Conservation (phyloP, 2,888 invertebrate species). For the Bombylius major region DNA sequence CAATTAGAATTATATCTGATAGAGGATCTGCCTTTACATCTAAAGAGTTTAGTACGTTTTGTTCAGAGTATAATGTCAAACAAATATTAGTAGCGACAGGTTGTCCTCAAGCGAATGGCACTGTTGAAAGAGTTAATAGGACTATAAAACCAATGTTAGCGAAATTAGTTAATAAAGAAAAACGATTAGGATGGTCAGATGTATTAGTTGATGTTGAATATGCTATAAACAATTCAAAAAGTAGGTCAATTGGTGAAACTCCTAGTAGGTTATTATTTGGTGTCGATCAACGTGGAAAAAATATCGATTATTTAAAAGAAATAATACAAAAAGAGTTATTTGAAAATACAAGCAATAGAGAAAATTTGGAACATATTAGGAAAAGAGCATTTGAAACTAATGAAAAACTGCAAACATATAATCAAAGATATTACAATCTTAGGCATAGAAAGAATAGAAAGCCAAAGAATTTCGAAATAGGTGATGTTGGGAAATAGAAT, state of each 20-base stretch:
- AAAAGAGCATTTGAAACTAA: background rate
- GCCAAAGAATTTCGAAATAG: background rate
- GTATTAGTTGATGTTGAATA: conserved; percentile 15
- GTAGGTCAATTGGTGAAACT: conserved; percentile 17
- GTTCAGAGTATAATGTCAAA: conserved; percentile 7
- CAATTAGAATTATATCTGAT: too few species aligned
- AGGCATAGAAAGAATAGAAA: background rate
- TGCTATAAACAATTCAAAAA: conserved; percentile 19
- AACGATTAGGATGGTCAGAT: conserved; percentile 1
- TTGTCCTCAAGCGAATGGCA: conserved; percentile 17
- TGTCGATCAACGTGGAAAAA: too few species aligned
- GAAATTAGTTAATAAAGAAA: conserved; percentile 1
- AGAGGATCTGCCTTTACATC: too few species aligned
- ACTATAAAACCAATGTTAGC: conserved; percentile 14
- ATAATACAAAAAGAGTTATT: too few species aligned
- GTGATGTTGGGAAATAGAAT: too few species aligned
- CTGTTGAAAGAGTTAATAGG: conserved; percentile 17
- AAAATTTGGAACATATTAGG: background rate
- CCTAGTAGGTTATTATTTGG: conserved; percentile 22
- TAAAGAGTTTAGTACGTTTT: conserved; percentile 15
- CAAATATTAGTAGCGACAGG: conserved; percentile 14
- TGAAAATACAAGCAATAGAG: too few species aligned
- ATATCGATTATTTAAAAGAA: too few species aligned
- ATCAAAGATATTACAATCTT: background rate
- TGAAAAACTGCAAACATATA: background rate